Base-by-base conservation (phyloP, 92 coral and sea anemone genomes). In the Parazoanthus swiftii region DNA sequence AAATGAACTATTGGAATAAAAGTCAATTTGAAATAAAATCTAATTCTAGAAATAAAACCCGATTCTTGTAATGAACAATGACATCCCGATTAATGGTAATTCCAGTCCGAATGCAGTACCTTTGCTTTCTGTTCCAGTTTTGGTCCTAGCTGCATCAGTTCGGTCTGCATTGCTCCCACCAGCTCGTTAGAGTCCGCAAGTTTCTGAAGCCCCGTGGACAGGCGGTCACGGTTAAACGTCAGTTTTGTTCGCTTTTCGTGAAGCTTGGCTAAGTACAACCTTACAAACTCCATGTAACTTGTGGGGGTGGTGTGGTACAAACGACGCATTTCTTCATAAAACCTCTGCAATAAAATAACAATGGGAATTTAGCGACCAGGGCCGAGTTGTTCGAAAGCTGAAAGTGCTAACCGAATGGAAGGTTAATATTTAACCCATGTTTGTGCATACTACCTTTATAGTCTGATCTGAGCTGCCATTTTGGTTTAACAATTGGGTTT, bases 201-300 rank as follows among this genome's bases (percentile, higher is more conserved):
- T 79, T 96, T 96, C 88, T 88, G 82, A 25, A 96, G 86, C 21
- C 99, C 99, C 18, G 93, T 93, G 26, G 90, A 75, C 37, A 96
- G 86, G 16, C 99, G 93, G 21, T 93, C 98, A 36, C 90, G 91
- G 85, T 85, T 92, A 66, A 92, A 92, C 63, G 89, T 89, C 70
- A 92, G 80, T 81, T 90, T 89, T 23, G 94, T 89, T 74, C 93
- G 89, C 91, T 96, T 96, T 85, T 92, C 91, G 65, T 91, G 92
- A 66, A 92, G 89, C 75, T 90, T 96, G 50, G 86, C 77, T 74
- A 92, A 68, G 72, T 88, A 96, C 71, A 95, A 81, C 50, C 94
- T 92, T 4, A 96, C 93, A 82, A 94, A 96, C 88, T 96, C 99
- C 92, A 96, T 92, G 90, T 95, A 96, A 63, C 95, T 95, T 0